Conservation (phyloP, 2,888 invertebrate genomes). For the Eueremaeus valkanovi region DNA sequence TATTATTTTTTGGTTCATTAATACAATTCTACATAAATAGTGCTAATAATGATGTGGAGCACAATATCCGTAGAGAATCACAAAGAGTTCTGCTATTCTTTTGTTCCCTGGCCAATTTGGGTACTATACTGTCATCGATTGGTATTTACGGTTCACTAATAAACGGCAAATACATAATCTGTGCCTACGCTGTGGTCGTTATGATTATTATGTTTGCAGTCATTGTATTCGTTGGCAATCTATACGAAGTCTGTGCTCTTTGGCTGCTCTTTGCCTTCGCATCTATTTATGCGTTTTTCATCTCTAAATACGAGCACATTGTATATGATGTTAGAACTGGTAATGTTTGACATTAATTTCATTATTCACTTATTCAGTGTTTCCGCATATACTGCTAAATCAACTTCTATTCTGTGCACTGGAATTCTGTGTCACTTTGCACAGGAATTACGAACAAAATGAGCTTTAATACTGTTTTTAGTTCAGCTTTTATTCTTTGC, state of each 20-base stretch:
- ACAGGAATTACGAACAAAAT: too few relatives aligned
- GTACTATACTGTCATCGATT: conserved; percentile 19
- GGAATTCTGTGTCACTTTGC: too few relatives aligned
- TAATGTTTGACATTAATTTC: neutral
- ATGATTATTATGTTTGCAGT: conserved; percentile 7
- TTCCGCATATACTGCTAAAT: conserved; percentile 5
- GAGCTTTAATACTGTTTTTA: too few relatives aligned
- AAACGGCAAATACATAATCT: neutral
- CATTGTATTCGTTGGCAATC: conserved; percentile 26
- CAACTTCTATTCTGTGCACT: conserved; percentile 19
- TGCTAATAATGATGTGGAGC: neutral
- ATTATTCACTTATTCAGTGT: too few relatives aligned
- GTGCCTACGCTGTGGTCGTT: neutral
- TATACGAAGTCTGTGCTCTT: conserved; percentile 4
- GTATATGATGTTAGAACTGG: conserved; percentile 18
- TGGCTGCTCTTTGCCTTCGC: conserved; percentile 4
- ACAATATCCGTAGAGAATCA: neutral
- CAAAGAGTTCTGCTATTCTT: conserved; percentile 21
- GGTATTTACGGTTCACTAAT: conserved; percentile 11
- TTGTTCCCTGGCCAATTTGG: conserved; percentile 20
- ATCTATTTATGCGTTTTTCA: conserved; percentile 3
- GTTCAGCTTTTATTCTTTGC: too few relatives aligned
- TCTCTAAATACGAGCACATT: conserved; percentile 17
- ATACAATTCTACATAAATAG: neutral
- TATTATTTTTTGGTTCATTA: conserved; percentile 18